Base-by-base conservation (phyloP, 1,140 invertebrate species). In the Alviniconcha marisindica region DNA sequence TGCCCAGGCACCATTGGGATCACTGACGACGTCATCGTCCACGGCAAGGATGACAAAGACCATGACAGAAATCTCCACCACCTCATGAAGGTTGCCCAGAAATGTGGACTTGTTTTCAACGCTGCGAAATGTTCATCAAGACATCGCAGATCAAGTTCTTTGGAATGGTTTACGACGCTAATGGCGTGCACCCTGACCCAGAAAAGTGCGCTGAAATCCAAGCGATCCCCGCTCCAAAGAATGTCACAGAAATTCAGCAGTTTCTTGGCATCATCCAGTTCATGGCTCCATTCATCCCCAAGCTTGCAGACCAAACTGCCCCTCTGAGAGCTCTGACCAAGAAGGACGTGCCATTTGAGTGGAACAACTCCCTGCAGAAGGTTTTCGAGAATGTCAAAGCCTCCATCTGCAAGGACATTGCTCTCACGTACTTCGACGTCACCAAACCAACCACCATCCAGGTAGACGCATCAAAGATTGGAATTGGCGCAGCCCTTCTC, bases 191-290 rank as follows among this genome's bases (percentile, higher is more conserved):
- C 63, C 84, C 91, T 31, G 93, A 93, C 84, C 87, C 89, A 0
- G 83, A 87, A 3, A 93, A 93, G 84, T 83, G 93, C 1, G 84
- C 87, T 24, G 89, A 89, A 10, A 91, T 93, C 14, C 7, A 15
- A 21, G 33, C 77, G 15, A 84, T 88, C 80, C 40, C 56, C 7
- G 56, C 56, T 24, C 4, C 56, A 18, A 5, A 60, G 40, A n/a
- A 60, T n/a, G 18, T 60, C 14, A 60, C 56, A 0, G 56, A 60
- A n/a, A 5, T 60, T 82, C 18, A 78, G 89, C 78, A 88, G 63
- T 38, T 89, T 69, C 69, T 93, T 33, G 92, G 89, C 44, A 88
- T 93, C 77, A 82, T 93, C 0, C 94, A 85, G 12, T 94, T 93
- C 87, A 63, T 93, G 38, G 33, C 80, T 1, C 91, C 36, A 21